Percentiles rank a stretch among this genome's conserved stretches.
Evolutionary conservation across 2,888 invertebrate species (phyloP).

Genomic region (Acleris sparsana): DNA sequence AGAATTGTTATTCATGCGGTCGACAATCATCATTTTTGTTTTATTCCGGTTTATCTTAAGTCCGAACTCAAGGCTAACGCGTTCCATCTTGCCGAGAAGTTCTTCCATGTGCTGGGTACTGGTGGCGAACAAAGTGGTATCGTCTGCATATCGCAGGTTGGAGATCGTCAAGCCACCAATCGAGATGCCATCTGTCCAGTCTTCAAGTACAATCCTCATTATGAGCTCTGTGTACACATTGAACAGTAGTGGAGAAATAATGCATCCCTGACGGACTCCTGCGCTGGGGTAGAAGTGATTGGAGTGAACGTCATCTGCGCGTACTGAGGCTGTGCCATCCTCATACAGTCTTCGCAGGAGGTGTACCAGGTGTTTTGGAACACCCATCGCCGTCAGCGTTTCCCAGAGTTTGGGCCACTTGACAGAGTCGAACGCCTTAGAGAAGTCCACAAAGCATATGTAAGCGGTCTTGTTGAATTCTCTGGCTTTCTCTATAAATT

Average conservation of each 20-base stretch:
- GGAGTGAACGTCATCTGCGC: neutral
- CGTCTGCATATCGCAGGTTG: too few relatives aligned
- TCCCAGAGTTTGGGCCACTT: too few relatives aligned
- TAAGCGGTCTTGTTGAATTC: neutral
- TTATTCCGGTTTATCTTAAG: conserved; percentile 30
- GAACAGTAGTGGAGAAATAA: conserved; percentile 19
- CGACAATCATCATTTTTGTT: conserved; percentile 38
- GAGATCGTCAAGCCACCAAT: too few relatives aligned
- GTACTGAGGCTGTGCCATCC: too few relatives aligned
- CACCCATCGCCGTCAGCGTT: too few relatives aligned
- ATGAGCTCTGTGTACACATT: conserved; percentile 13
- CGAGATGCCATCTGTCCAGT: too few relatives aligned
- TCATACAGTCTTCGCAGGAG: too few relatives aligned
- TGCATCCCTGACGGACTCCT: conserved; percentile 17
- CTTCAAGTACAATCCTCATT: conserved; percentile 5
- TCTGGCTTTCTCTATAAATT: conserved; percentile 5
- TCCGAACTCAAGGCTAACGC: conserved; percentile 18
- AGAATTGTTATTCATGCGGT: conserved; percentile 32
- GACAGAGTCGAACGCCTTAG: too few relatives aligned
- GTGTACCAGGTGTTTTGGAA: too few relatives aligned
- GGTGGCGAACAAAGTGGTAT: too few relatives aligned
- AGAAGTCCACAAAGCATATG: neutral
- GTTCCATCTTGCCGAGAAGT: conserved; percentile 7
- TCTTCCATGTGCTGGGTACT: neutral
- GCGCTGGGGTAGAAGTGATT: conserved; percentile 6